Base-by-base conservation (phyloP, 1,140 invertebrate genomes). In the Ridgeia piscesae region DNA sequence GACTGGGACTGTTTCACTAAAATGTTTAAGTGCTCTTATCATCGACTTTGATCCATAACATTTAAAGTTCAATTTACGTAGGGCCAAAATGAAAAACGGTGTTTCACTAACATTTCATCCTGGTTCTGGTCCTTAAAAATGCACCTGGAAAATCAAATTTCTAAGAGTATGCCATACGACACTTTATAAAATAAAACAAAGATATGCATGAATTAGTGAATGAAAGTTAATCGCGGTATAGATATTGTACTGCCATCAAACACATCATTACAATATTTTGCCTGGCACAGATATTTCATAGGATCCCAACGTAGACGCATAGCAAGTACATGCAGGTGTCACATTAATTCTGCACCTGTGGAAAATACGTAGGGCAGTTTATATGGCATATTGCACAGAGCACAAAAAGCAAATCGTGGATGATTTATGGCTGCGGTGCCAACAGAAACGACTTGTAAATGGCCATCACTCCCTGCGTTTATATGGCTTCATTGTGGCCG, bases 371-470 rank as follows among this genome's bases (percentile, higher is more conserved):
- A 77, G 58, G 11, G 17, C 58, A 77, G 27, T 77, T 77, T 77
- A 77, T 77, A 77, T 21, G 58, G 27, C 58, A 77, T 31, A 77
- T 21, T 77, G 58, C 2, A 31, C 58, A 77, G 58, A 4, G 17
- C 58, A 77, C 58, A 77, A 77, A 77, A 77, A 77, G 58, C 58
- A 77, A 14, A 31, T 21, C 2, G 2, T 8, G 11, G 58, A 77
- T 17, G 58, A 77, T 77, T 77, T 77, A 77, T 77, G 58, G 58
- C 58, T 21, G 48, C 48, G 27, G 17, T 21, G 58, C 17, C 17
- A 77, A 77, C 58, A 77, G 58, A 77, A 77, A 77, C 58, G 58
- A 77, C 58, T 21, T 77, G 58, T 77, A 77, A 77, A 77, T 77
- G 58, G 58, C 58, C 58, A 77, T 9, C 58, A 21, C 0, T 77